Evolutionary conservation across 2,113 vertebrate genomes (phyloP), one percentile per base, ranked within the genome.

Genomic region (Oplegnathus fasciatus): DNA sequence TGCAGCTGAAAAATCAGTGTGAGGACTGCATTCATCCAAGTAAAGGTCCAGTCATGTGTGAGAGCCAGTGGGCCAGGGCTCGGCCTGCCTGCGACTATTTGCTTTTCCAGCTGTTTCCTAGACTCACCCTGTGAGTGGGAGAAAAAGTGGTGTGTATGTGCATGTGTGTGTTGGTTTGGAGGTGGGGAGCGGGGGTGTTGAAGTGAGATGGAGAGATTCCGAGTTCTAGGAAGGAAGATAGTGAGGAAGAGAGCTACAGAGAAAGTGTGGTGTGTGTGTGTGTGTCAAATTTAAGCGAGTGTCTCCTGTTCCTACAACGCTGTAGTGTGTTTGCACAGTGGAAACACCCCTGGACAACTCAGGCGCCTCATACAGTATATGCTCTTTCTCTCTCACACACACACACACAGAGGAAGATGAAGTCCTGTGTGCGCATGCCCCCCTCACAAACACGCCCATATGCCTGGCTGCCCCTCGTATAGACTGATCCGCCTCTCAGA

Each of bases 101-200:
- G 93, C 93, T 94, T 94, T 94, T 94, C 94, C 94, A 94, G 94
- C 94, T 94, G 94, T 94, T 94, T 93, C 88, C 89, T 86, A 80
- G 83, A 86, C 92, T 92, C 89, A 82, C 88, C 86, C 88, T 70
- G 58, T 68, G 80, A 91, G 90, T 78, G 81, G 83, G 89, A 91
- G 89, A 76, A 88, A 92, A 78, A 83, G 82, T 71, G n/a, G 72
- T 79, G 73, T 81, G 82, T 62, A 32, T 54, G 75, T 76, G 75
- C 44, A 64, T 86, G 77, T 85, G 79, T 37, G 57, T 58, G 73
- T 72, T 66, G 66, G 80, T 87, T 61, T 22, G 44, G 75, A 72
- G 60, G 75, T 37, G 52, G 66, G 60, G 66, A 46, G 70, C 5
- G 40, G 66, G 79, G 70, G 42, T 1, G 55, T 66, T 37, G 42